phyloP scores from a whole-genome alignment of 1,140 invertebrate species.

The Berghia stephanieae region DNA sequence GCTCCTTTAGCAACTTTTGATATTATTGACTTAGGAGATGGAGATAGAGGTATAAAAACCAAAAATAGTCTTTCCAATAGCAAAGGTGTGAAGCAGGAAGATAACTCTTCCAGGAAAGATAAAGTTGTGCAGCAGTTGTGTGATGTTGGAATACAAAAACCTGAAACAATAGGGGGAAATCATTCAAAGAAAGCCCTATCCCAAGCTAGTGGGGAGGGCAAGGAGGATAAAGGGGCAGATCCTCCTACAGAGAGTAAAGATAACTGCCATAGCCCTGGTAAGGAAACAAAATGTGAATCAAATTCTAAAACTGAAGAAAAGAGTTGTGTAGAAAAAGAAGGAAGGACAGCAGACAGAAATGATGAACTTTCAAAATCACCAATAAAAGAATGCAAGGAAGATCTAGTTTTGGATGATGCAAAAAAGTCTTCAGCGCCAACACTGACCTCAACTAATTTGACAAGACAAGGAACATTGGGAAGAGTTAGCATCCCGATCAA shows the following conservation, averaged over 20 bases:
- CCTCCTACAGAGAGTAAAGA: too few species aligned
- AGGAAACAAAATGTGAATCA: background rate
- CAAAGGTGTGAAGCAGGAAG: too few species aligned
- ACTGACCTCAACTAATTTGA: background rate
- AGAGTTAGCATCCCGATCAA: constrained; percentile 23
- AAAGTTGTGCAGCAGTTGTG: too few species aligned
- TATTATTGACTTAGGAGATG: constrained; percentile 56
- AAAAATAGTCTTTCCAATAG: constrained; percentile 11
- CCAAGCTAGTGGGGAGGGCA: constrained; percentile 27
- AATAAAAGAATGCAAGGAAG: too few species aligned
- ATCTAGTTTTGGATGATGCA: too few species aligned
- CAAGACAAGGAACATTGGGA: constrained; percentile 20
- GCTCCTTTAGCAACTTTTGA: constrained; percentile 62
- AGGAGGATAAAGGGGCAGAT: too few species aligned
- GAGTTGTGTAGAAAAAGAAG: background rate
- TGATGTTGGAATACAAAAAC: constrained; percentile 33
- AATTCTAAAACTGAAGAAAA: background rate
- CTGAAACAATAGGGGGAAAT: constrained; percentile 31
- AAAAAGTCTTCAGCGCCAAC: too few species aligned
- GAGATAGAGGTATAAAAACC: constrained; percentile 34
- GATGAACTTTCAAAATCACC: too few species aligned
- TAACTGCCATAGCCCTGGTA: too few species aligned
- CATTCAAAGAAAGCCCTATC: constrained; percentile 29
- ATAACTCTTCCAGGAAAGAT: too few species aligned
- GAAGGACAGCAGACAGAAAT: background rate